Evolutionary conservation across 2,888 invertebrate genomes (phyloP).

Genomic region (Leucania comma): DNA sequence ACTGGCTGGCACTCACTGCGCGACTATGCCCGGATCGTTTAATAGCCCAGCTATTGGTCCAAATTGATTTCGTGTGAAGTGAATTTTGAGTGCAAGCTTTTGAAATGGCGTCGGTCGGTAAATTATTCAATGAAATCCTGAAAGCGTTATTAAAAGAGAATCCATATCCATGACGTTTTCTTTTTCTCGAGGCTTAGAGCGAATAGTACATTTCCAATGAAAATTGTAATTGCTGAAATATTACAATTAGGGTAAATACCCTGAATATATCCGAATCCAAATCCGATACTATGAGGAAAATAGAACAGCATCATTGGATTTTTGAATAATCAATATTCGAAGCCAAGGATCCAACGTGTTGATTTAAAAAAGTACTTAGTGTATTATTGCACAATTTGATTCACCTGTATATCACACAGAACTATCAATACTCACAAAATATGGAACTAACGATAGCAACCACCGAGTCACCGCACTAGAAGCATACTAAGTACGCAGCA

Average conservation of each 20-base stretch:
- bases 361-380: no score
- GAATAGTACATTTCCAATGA: neutral
- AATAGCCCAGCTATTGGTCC: conserved; percentile 54
- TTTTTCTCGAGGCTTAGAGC: neutral
- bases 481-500: neutral
- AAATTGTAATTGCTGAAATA: neutral
- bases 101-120: conserved; percentile 14
- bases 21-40: conserved; percentile 45
- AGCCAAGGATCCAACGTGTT: no score
- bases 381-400: neutral
- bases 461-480: neutral
- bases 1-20: conserved; percentile 65
- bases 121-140: conserved; percentile 5
- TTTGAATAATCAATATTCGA: no score
- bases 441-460: neutral
- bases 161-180: neutral
- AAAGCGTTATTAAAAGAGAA: conserved; percentile 1
- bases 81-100: conserved; percentile 55
- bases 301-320: no score
- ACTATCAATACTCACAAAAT: neutral
- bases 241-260: no score
- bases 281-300: no score
- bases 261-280: no score
- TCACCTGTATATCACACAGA: neutral
- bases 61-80: conserved; percentile 62